Evolutionary conservation across 2,113 vertebrate species (phyloP).

Genomic region (Paralichthys olivaceus): DNA sequence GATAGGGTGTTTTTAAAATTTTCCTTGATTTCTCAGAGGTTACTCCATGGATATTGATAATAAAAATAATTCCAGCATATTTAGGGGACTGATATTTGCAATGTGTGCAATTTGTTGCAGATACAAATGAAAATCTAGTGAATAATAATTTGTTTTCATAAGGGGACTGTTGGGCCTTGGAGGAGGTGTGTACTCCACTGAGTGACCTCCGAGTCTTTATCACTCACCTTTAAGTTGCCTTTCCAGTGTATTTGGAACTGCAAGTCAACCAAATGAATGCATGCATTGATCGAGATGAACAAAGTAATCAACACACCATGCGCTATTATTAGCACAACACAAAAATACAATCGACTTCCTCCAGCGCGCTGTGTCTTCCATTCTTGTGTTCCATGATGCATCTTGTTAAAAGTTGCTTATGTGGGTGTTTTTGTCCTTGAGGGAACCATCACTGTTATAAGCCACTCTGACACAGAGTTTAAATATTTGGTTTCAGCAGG

Average conservation of each 20-base stretch:
- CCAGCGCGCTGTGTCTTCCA: background rate
- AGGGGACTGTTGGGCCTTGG: background rate
- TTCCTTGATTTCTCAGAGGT: no score
- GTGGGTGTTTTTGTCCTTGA: no score
- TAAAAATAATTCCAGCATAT: no score
- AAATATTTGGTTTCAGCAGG: background rate
- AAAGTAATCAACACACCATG: background rate
- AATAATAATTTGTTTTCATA: background rate
- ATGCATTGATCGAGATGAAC: constrained; percentile 13
- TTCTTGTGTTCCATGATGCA: background rate
- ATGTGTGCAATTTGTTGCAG: no score
- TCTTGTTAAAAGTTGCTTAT: no score
- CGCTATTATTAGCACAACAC: no score
- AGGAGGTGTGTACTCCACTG: no score
- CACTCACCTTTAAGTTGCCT: background rate
- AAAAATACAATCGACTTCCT: no score
- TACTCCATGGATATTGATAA: no score
- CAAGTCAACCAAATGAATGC: background rate
- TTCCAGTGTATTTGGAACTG: background rate
- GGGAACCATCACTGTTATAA: background rate
- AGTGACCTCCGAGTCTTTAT: no score
- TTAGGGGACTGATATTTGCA: no score
- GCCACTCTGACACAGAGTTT: background rate
- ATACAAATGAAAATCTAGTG: background rate
- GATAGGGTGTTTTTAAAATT: no score